A percentile compares a stretch with the other conserved stretches of the same genome.
Conservation (phyloP, 2,888 invertebrate genomes). For the Agrenia bidenticulata region DNA sequence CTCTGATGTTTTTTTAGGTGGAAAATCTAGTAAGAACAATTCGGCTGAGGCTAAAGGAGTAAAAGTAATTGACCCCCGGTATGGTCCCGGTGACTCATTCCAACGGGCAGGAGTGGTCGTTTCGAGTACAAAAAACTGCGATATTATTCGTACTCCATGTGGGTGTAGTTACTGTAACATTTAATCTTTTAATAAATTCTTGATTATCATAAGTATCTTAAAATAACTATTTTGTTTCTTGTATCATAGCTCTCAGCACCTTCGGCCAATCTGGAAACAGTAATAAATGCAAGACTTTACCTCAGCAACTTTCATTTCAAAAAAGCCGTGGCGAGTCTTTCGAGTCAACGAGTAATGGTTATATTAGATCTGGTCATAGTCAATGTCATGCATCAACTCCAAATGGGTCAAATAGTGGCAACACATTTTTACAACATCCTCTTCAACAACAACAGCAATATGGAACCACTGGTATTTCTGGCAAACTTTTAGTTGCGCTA, state of each 20-base stretch:
- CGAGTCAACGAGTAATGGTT: constrained; percentile 48
- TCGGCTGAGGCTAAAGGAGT: constrained; percentile 28
- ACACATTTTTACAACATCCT: constrained; percentile 44
- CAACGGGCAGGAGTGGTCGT: constrained; percentile 51
- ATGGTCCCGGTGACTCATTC: constrained; percentile 42
- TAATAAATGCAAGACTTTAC: constrained; percentile 52
- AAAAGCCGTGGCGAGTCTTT: constrained; percentile 50
- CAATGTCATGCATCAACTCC: constrained; percentile 51
- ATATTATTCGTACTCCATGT: constrained; percentile 53
- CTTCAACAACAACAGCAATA: constrained; percentile 27
- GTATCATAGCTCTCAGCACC: constrained; percentile 47
- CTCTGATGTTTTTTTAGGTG: constrained; percentile 38
- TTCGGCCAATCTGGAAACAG: constrained; percentile 50
- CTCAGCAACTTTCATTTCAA: constrained; percentile 52
- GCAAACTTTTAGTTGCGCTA: constrained; percentile 79
- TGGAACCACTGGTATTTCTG: constrained; percentile 52
- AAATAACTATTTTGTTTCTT: not conserved
- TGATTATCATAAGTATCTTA: too few species aligned
- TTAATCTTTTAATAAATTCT: not conserved
- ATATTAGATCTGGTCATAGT: constrained; percentile 41
- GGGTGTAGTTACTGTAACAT: constrained; percentile 19
- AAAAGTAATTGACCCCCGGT: constrained; percentile 42
- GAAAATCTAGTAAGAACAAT: constrained; percentile 51
- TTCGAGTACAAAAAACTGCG: constrained; percentile 52
- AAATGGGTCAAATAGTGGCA: constrained; percentile 46